Percentiles rank a stretch among this genome's conserved stretches.
These are phyloP conservation scores for Drosophila sproati DNA, from an alignment of 1,140 invertebrate species.

Conservation along the genomic window DNA sequence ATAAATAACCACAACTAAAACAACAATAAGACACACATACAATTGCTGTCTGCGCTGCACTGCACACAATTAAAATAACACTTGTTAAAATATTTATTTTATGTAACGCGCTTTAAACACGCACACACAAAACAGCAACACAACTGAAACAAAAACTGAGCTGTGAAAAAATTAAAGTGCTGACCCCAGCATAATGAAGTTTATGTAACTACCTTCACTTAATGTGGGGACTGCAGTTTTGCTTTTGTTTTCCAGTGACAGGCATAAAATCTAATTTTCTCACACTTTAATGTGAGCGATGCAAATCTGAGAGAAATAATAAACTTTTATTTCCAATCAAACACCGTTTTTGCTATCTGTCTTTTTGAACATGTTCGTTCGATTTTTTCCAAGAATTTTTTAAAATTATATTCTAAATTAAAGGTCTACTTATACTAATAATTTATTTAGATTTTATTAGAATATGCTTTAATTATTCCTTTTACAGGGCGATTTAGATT, in stretches of 20 bases:
- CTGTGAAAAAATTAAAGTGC: slow-evolving; percentile 39
- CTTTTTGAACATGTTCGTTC: too few relatives aligned
- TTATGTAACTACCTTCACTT: slow-evolving; percentile 17
- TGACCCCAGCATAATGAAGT: slow-evolving; percentile 39
- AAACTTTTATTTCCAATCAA: too few relatives aligned
- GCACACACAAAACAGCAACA: background rate
- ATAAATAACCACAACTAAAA: slow-evolving; percentile 47
- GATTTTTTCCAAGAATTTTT: too few relatives aligned
- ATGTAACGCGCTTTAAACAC: slow-evolving; percentile 37
- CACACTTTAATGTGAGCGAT: slow-evolving; percentile 2
- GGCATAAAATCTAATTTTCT: slow-evolving; percentile 7
- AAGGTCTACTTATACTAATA: too few relatives aligned
- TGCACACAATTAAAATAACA: slow-evolving; percentile 81
- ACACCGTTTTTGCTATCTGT: too few relatives aligned
- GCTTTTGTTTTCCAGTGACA: slow-evolving; percentile 23
- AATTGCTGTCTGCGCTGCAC: slow-evolving; percentile 55
- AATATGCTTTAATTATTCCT: too few relatives aligned
- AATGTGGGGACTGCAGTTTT: slow-evolving; percentile 31
- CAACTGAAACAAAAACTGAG: slow-evolving; percentile 26
- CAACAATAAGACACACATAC: slow-evolving; percentile 13
- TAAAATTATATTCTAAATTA: too few relatives aligned
- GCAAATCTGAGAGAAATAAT: too few relatives aligned
- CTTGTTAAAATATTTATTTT: slow-evolving; percentile 81
- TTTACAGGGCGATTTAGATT: too few relatives aligned
- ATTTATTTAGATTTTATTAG: too few relatives aligned